Evolutionary conservation across 2,888 invertebrate species (phyloP).

Genomic region (Metacarcinus magister): DNA sequence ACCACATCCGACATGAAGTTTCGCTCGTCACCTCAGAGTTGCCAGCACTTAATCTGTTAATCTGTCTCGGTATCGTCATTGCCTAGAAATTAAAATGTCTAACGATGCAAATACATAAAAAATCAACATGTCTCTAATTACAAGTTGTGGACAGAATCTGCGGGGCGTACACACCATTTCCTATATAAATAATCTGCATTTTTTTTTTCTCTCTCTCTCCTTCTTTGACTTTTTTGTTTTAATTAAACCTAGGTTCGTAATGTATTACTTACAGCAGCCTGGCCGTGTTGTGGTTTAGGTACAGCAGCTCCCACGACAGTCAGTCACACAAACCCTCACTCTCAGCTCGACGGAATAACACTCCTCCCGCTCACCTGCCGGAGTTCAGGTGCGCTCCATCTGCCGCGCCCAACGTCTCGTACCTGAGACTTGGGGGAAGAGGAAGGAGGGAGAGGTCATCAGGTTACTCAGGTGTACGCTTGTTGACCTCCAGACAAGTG

Average conservation of each 20-base stretch:
- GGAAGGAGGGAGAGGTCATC: background rate
- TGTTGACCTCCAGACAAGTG: constrained; percentile 11
- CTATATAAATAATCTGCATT: background rate
- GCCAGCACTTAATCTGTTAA: background rate
- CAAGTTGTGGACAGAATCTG: background rate
- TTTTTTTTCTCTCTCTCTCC: background rate
- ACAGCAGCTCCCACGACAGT: constrained; percentile 28
- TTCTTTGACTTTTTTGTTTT: background rate
- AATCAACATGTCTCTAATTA: background rate
- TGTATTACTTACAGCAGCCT: background rate
- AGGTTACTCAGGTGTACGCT: constrained; percentile 35
- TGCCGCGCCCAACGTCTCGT: constrained; percentile 33
- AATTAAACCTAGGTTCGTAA: background rate
- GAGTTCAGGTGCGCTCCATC: background rate
- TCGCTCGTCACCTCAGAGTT: background rate
- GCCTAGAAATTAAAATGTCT: background rate
- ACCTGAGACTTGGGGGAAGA: background rate
- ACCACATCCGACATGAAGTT: background rate
- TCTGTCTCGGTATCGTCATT: background rate
- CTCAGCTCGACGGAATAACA: background rate
- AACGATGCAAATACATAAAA: background rate
- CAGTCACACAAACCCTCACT: background rate
- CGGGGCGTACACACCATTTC: background rate
- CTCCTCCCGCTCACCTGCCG: constrained; percentile 1
- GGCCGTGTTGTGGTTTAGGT: background rate